These are phyloP conservation scores for Piprites chloris DNA, from an alignment of 2,113 vertebrate species.

Conservation along the genomic window DNA sequence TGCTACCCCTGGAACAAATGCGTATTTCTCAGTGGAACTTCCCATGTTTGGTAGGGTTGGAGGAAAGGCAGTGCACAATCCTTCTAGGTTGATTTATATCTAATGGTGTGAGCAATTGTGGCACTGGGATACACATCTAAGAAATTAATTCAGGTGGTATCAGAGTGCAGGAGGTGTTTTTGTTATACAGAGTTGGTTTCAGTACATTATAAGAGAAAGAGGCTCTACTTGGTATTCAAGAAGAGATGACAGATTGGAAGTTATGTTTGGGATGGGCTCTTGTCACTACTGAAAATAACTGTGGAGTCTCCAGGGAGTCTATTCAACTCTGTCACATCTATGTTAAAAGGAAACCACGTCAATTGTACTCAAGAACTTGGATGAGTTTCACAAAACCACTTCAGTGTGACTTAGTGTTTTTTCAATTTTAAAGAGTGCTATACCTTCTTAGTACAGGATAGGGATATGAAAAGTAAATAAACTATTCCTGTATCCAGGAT, in stretches of 20 bases:
- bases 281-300: slow-evolving; percentile 36
- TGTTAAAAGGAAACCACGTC: slow-evolving; percentile 19
- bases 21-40: neutral
- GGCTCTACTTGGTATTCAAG: neutral
- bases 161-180: neutral
- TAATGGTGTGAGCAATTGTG: neutral
- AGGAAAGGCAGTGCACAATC: neutral
- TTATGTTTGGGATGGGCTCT: slow-evolving; percentile 40
- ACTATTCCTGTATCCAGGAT: neutral
- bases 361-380: neutral
- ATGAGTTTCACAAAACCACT: slow-evolving; percentile 32
- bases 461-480: neutral
- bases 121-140: neutral
- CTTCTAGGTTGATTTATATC: neutral
- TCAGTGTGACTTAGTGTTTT: neutral
- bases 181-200: neutral
- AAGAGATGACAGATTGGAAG: slow-evolving; percentile 42
- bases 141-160: neutral
- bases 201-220: neutral
- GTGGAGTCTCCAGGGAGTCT: slow-evolving; percentile 4
- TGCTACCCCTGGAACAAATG: neutral
- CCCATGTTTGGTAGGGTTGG: neutral
- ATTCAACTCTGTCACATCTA: neutral
- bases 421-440: neutral
- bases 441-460: neutral